Conservation (phyloP, 1,140 invertebrate genomes). For the Drosophila miranda region DNA sequence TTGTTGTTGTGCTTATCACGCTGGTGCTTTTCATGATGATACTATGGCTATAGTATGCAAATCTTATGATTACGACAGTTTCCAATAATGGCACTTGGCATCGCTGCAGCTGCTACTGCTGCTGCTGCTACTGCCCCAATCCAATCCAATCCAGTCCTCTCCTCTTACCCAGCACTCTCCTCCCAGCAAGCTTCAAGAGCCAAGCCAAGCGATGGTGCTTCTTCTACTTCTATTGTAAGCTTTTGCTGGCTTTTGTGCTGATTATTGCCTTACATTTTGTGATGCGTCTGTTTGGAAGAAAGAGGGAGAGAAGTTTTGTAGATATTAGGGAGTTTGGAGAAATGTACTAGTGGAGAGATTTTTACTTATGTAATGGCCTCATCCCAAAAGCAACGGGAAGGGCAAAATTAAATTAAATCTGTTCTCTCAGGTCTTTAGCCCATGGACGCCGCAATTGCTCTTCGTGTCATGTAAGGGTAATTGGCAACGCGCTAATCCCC, state of each 20-base stretch:
- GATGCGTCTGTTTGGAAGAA: slow-evolving; percentile 40
- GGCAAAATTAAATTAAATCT: slow-evolving; percentile 32
- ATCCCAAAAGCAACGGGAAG: not conserved
- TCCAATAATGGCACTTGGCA: slow-evolving; percentile 70
- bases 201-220: not conserved
- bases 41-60: slow-evolving; percentile 67
- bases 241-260: slow-evolving; percentile 55
- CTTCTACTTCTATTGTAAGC: slow-evolving; percentile 44
- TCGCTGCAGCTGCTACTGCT: slow-evolving; percentile 18
- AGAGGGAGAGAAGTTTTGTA: slow-evolving; percentile 5
- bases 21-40: slow-evolving; percentile 58
- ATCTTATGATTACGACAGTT: slow-evolving; percentile 68
- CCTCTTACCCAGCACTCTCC: not conserved
- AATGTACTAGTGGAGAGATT: slow-evolving; percentile 24
- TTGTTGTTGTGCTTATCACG: slow-evolving; percentile 61
- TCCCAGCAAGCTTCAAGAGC: too few relatives aligned
- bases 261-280: slow-evolving; percentile 69
- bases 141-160: slow-evolving; percentile 7
- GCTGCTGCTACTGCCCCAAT: not conserved
- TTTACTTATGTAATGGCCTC: slow-evolving; percentile 25
- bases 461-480: slow-evolving; percentile 47
- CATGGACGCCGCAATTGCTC: slow-evolving; percentile 34
- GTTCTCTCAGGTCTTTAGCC: slow-evolving; percentile 6
- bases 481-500: slow-evolving; percentile 56
- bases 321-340: slow-evolving; percentile 19